Percentiles rank a stretch among this genome's conserved stretches.
phyloP scores from a whole-genome alignment of 2,888 invertebrate genomes.

The Serripes groenlandicus region DNA sequence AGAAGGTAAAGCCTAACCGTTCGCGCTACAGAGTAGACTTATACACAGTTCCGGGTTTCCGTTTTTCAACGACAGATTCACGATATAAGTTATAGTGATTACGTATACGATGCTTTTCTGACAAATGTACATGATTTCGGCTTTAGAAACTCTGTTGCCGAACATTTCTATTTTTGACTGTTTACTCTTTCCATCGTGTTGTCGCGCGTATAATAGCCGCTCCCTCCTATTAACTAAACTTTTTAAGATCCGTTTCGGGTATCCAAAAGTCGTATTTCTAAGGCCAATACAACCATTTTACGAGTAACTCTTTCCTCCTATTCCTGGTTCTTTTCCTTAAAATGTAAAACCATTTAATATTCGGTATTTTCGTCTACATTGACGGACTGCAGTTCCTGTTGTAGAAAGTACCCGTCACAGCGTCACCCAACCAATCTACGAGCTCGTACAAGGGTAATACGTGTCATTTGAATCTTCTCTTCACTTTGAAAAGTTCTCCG shows the following conservation, averaged over 20 bases:
- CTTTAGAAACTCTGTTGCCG: neutral
- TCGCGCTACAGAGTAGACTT: too few species aligned
- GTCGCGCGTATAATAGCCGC: neutral
- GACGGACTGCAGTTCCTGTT: conserved; percentile 31
- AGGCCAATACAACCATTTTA: conserved; percentile 49
- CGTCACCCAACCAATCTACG: conserved; percentile 52
- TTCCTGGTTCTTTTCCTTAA: conserved; percentile 16
- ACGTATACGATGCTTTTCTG: too few species aligned
- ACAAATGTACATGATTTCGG: too few species aligned
- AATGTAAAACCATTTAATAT: conserved; percentile 16
- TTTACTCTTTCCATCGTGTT: neutral
- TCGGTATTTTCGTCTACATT: conserved; percentile 22
- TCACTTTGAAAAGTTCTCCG: neutral
- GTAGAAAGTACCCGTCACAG: conserved; percentile 26
- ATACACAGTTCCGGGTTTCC: conserved; percentile 17
- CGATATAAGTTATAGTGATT: too few species aligned
- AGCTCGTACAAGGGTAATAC: neutral
- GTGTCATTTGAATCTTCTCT: neutral
- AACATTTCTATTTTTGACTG: conserved; percentile 5
- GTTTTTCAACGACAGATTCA: conserved; percentile 4
- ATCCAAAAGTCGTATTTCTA: conserved; percentile 36
- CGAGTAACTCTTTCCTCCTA: conserved; percentile 18
- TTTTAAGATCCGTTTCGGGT: conserved; percentile 22
- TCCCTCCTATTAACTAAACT: conserved; percentile 5
- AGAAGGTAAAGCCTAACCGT: too few species aligned